Percentiles rank a stretch among this genome's conserved stretches.
Evolutionary conservation across 2,888 invertebrate species (phyloP).

Genomic region (Dermolepida albohirtum): DNA sequence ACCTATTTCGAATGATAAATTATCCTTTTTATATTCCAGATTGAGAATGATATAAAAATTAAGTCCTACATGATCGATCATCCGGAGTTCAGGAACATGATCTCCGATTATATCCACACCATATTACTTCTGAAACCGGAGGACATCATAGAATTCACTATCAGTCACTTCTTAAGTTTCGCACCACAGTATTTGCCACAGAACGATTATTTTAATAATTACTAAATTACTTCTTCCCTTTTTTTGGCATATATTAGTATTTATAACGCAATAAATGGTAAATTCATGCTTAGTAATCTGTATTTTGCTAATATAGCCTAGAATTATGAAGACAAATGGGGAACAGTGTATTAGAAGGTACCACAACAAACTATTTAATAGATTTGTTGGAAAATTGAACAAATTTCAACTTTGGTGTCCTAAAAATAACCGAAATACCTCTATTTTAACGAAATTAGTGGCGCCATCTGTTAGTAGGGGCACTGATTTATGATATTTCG

Average conservation of each 20-base stretch:
- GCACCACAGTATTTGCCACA: constrained; percentile 67
- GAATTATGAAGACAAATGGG: not conserved
- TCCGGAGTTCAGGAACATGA: constrained; percentile 69
- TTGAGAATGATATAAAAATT: constrained; percentile 66
- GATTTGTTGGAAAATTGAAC: too few species aligned
- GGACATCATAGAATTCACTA: constrained; percentile 70
- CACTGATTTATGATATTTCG: too few species aligned
- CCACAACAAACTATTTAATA: too few species aligned
- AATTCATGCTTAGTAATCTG: not conserved
- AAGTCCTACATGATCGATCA: constrained; percentile 71
- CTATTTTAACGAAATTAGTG: too few species aligned
- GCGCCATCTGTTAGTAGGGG: too few species aligned
- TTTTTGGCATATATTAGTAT: not conserved
- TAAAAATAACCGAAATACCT: too few species aligned
- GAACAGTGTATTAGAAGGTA: too few species aligned
- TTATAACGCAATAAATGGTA: not conserved
- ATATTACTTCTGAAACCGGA: constrained; percentile 70
- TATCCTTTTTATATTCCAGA: constrained; percentile 59
- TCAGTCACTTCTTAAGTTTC: constrained; percentile 69
- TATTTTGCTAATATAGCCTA: not conserved
- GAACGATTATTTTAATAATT: constrained; percentile 66
- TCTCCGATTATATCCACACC: constrained; percentile 73
- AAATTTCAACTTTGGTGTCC: too few species aligned
- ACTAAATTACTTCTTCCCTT: not conserved
- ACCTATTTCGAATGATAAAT: constrained; percentile 24